These are phyloP conservation scores for Mirza zaza DNA, from an alignment of 2,113 vertebrate genomes.

Conservation along the genomic window DNA sequence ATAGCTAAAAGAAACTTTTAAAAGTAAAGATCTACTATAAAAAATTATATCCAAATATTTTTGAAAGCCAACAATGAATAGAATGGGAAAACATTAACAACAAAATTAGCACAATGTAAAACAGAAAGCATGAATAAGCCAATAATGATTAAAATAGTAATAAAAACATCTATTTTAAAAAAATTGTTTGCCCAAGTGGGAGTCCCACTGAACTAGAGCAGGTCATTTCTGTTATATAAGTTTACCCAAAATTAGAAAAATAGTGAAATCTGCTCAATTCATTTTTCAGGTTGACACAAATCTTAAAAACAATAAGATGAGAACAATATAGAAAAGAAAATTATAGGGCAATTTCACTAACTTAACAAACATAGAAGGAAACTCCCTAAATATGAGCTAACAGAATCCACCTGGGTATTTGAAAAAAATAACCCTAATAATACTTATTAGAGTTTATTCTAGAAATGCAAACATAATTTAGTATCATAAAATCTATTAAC, in stretches of 20 bases:
- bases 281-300: background rate
- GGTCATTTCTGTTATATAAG: background rate
- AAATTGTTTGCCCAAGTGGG: background rate
- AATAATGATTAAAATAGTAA: background rate
- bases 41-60: background rate
- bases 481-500: background rate
- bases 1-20: background rate
- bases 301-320: background rate
- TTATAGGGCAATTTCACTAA: background rate
- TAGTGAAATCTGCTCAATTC: background rate
- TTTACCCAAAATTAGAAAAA: background rate
- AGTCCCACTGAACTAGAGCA: background rate
- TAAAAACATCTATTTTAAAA: background rate
- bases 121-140: background rate
- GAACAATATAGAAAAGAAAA: background rate
- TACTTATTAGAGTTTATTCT: background rate
- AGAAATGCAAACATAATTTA: conserved; percentile 1
- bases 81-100: background rate
- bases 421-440: background rate
- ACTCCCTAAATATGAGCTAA: background rate
- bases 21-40: background rate
- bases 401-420: background rate
- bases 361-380: background rate
- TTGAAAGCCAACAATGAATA: background rate
- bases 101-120: background rate